Conservation (phyloP, 1,140 invertebrate genomes). For the Dinothrombium tinctorium region DNA sequence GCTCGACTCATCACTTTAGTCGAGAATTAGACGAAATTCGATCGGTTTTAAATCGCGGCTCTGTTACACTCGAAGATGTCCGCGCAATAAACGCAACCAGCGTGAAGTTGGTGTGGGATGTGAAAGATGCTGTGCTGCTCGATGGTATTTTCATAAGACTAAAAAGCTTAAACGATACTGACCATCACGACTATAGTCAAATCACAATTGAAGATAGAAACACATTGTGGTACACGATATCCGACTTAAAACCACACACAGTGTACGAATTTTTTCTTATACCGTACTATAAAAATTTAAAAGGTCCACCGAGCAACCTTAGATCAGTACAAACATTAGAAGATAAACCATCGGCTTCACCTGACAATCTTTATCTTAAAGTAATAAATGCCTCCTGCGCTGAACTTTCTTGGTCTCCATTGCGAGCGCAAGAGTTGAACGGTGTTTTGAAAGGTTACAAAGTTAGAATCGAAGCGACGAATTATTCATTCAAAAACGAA, state of each 20-base stretch:
- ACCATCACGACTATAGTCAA: constrained; percentile 52
- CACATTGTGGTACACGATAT: constrained; percentile 25
- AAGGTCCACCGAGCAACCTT: constrained; percentile 39
- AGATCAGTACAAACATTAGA: constrained; percentile 24
- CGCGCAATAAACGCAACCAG: too few relatives aligned
- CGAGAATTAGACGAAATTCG: too few relatives aligned
- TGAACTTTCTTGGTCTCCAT: neutral
- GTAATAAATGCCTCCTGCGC: neutral
- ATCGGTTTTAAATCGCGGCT: too few relatives aligned
- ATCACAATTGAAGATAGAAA: constrained; percentile 36
- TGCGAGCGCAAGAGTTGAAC: neutral
- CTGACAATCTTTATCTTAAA: neutral
- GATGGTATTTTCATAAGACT: too few relatives aligned
- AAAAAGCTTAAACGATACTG: constrained; percentile 28
- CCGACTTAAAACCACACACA: constrained; percentile 48
- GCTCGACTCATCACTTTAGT: too few relatives aligned
- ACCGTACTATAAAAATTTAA: constrained; percentile 56
- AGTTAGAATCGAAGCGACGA: neutral
- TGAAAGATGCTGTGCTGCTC: too few relatives aligned
- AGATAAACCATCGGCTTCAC: constrained; percentile 15
- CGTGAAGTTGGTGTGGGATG: too few relatives aligned
- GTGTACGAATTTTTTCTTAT: constrained; percentile 66
- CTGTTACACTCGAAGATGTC: too few relatives aligned
- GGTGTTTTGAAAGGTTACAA: neutral
- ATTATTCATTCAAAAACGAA: neutral